Evolutionary conservation across 2,797 vertebrate species (phyloP).

Genomic region (Enteromius treurensis): DNA sequence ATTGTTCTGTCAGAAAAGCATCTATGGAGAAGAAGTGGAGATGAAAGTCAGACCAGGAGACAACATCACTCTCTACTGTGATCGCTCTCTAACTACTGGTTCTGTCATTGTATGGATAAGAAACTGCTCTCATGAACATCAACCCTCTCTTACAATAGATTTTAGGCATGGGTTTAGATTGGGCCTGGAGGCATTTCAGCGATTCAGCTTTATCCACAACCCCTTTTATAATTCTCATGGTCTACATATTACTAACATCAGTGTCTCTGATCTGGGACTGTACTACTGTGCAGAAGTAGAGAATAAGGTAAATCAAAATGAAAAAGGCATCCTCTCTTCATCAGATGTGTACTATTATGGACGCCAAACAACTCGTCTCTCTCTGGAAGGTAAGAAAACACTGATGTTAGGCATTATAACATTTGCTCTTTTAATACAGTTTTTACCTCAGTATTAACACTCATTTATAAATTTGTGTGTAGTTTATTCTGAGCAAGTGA

Average conservation of each 20-base stretch:
- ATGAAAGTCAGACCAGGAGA: no score
- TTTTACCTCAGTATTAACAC: no score
- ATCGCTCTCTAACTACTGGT: neutral
- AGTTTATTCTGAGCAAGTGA: neutral
- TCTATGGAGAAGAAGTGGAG: no score
- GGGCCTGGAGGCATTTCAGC: neutral
- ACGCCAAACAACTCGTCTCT: constrained; percentile 5
- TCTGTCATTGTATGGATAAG: neutral
- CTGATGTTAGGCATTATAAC: neutral
- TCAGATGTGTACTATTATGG: neutral
- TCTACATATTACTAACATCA: constrained; percentile 54
- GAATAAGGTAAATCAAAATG: neutral
- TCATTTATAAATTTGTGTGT: neutral
- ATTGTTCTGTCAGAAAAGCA: constrained; percentile 35
- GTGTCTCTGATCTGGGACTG: constrained; percentile 53
- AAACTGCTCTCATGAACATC: neutral
- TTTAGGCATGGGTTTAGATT: neutral
- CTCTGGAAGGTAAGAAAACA: constrained; percentile 22
- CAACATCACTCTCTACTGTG: no score
- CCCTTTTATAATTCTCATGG: neutral
- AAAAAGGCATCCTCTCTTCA: neutral
- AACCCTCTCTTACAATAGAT: neutral
- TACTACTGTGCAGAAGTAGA: constrained; percentile 49
- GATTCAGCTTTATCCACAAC: neutral
- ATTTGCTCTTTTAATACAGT: no score